phyloP scores from a whole-genome alignment of 37 sponge, comb jelly and placozoan genomes.

The Cliona cf. orientalis region DNA sequence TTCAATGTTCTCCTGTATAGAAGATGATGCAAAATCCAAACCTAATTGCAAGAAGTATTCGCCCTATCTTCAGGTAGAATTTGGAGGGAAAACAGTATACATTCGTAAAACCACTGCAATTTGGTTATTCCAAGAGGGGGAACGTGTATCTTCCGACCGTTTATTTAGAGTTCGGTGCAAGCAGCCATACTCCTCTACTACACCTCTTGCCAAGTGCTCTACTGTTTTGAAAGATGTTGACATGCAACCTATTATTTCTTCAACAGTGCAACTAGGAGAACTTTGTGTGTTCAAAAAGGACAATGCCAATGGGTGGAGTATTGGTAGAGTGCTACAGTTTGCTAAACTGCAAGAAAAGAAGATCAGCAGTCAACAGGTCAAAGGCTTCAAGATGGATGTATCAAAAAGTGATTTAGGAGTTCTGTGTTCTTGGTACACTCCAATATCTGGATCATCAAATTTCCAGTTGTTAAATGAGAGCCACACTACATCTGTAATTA shows the following conservation, averaged over 20 bases:
- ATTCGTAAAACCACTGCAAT: slow-evolving; percentile 58
- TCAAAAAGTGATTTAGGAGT: slow-evolving; percentile 23
- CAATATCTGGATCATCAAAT: background rate
- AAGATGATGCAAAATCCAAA: background rate
- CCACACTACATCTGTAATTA: background rate
- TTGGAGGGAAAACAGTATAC: slow-evolving; percentile 10
- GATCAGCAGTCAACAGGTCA: slow-evolving; percentile 6
- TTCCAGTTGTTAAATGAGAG: no score
- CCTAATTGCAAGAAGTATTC: background rate
- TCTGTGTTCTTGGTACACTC: slow-evolving; percentile 60
- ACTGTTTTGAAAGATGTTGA: no score
- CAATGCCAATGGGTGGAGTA: background rate
- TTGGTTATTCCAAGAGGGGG: slow-evolving; percentile 57
- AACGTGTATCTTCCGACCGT: slow-evolving; percentile 49
- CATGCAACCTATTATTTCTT: background rate
- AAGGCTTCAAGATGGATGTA: background rate
- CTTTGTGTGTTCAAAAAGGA: slow-evolving; percentile 17
- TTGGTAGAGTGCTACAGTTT: slow-evolving; percentile 46
- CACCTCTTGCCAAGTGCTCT: background rate
- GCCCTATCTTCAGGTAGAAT: slow-evolving; percentile 30
- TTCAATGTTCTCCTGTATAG: background rate
- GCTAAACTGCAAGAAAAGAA: slow-evolving; percentile 11
- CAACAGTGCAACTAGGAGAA: slow-evolving; percentile 2
- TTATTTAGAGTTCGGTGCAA: slow-evolving; percentile 42
- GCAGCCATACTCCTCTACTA: slow-evolving; percentile 24